Conservation (phyloP, 2,888 invertebrate species). For the Elmis aenea region DNA sequence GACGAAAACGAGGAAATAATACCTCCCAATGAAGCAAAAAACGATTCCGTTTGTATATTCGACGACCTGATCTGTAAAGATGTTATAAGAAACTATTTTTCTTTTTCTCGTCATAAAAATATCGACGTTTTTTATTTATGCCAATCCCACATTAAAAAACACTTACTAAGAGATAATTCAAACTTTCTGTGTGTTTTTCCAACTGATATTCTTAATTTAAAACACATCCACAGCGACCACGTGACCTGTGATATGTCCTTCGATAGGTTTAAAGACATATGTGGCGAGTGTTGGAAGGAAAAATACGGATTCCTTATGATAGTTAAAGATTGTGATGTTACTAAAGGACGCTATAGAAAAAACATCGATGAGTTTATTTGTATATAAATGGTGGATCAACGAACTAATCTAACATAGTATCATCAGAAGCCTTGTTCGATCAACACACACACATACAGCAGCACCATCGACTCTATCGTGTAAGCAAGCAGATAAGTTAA, state of each 20-base stretch:
- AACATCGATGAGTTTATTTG: constrained; percentile 26
- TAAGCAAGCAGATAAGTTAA: no score
- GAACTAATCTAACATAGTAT: no score
- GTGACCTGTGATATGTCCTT: constrained; percentile 26
- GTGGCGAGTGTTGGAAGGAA: constrained; percentile 32
- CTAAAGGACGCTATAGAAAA: constrained; percentile 32
- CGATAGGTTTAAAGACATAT: constrained; percentile 31
- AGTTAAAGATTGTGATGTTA: constrained; percentile 28
- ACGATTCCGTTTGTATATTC: constrained; percentile 4
- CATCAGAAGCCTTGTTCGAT: no score
- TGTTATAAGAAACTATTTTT: constrained; percentile 32
- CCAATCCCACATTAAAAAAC: constrained; percentile 38
- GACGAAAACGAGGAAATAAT: constrained; percentile 4
- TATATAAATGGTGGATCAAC: no score
- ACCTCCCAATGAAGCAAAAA: background rate
- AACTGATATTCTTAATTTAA: constrained; percentile 37
- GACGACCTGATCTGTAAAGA: constrained; percentile 19
- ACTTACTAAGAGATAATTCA: constrained; percentile 37
- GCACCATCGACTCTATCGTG: no score
- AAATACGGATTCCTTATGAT: constrained; percentile 32
- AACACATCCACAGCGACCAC: constrained; percentile 28
- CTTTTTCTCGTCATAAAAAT: constrained; percentile 34
- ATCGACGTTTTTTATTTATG: constrained; percentile 38
- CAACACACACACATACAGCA: no score
- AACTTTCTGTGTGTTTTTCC: constrained; percentile 38